phyloP scores from a whole-genome alignment of 2,888 invertebrate species.

The Tinea semifulvella region DNA sequence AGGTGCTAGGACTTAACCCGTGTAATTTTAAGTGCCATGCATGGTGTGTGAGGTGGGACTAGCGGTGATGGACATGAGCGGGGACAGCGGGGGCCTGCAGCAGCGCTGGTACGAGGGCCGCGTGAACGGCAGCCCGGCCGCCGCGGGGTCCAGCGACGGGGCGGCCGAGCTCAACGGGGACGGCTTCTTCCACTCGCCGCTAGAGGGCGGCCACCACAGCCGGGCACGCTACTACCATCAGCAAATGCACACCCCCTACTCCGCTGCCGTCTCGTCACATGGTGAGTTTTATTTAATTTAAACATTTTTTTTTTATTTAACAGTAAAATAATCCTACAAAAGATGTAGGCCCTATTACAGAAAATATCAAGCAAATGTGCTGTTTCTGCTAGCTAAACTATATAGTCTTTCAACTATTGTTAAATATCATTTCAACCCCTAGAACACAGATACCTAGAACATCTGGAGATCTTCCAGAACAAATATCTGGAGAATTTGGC shows the following conservation, averaged over 20 bases:
- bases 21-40: slow-evolving; percentile 60
- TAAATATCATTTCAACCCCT: no score
- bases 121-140: slow-evolving; percentile 62
- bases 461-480: no score
- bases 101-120: slow-evolving; percentile 66
- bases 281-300: slow-evolving; percentile 47
- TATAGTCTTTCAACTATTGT: no score
- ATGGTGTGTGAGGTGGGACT: slow-evolving; percentile 61
- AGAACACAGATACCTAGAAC: no score
- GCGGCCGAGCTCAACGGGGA: slow-evolving; percentile 60
- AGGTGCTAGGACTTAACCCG: slow-evolving; percentile 55
- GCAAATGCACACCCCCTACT: slow-evolving; percentile 66
- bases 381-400: no score
- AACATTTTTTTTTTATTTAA: no score
- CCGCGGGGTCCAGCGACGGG: slow-evolving; percentile 48
- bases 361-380: no score
- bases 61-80: slow-evolving; percentile 63
- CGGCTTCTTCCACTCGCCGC: slow-evolving; percentile 65
- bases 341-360: no score
- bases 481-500: no score
- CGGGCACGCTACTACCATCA: slow-evolving; percentile 66
- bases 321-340: no score
- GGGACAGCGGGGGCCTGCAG: slow-evolving; percentile 56
- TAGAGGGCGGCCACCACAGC: slow-evolving; percentile 62
- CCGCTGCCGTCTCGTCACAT: slow-evolving; percentile 61